Conservation (phyloP, 2,797 vertebrate species). For the Crypturellus tataupa region DNA sequence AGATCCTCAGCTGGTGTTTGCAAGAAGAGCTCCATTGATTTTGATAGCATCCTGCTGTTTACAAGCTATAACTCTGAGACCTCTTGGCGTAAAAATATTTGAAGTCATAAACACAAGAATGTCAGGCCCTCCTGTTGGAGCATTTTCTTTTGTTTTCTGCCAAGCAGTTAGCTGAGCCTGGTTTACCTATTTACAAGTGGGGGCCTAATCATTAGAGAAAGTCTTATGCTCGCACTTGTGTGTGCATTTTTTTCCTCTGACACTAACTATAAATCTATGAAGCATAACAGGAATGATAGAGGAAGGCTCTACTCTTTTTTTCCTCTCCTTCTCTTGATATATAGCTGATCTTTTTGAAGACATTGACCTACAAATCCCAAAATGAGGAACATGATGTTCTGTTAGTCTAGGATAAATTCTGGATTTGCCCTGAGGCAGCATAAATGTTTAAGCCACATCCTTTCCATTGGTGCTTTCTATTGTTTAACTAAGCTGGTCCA, state of each 20-base stretch:
- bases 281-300: neutral
- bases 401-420: neutral
- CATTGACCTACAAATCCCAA: neutral
- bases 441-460: neutral
- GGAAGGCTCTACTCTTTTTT: slow-evolving; percentile 15
- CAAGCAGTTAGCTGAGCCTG: neutral
- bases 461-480: neutral
- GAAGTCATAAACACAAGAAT: neutral
- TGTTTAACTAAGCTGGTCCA: neutral
- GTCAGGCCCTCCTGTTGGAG: neutral
- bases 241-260: neutral
- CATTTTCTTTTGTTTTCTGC: neutral
- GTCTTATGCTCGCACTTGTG: neutral
- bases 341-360: neutral
- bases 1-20: neutral
- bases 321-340: neutral
- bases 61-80: neutral
- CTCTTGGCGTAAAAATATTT: neutral
- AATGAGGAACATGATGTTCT: neutral
- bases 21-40: neutral
- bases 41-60: neutral
- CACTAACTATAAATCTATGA: neutral
- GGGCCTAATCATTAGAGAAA: slow-evolving; percentile 17
- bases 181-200: slow-evolving; percentile 10
- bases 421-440: neutral